These are phyloP conservation scores for Caenorhabditis zanzibari DNA, from an alignment of 2,888 invertebrate species.

Conservation along the genomic window DNA sequence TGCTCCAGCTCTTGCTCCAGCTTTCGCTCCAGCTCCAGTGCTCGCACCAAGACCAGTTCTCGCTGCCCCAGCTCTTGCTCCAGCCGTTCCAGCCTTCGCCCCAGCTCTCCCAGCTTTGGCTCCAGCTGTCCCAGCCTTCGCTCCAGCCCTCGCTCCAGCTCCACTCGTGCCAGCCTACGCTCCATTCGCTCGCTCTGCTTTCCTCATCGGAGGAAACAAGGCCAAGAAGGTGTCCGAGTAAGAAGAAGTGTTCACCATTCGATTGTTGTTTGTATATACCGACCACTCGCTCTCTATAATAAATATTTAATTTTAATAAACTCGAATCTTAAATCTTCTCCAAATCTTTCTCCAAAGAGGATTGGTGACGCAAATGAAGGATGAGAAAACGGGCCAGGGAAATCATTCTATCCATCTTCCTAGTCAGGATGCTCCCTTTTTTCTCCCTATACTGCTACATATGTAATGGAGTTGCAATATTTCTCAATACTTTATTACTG, in stretches of 20 bases:
- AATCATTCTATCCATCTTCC: background rate
- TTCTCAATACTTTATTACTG: slow-evolving; percentile 60
- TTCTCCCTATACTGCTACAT: slow-evolving; percentile 68
- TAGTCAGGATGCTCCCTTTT: slow-evolving; percentile 33
- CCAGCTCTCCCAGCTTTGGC: slow-evolving; percentile 57
- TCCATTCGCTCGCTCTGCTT: slow-evolving; percentile 71
- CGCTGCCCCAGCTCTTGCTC: slow-evolving; percentile 52
- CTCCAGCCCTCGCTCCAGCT: slow-evolving; percentile 47
- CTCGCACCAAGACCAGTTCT: slow-evolving; percentile 40
- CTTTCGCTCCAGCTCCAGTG: slow-evolving; percentile 47
- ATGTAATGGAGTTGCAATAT: slow-evolving; percentile 55
- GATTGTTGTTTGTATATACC: slow-evolving; percentile 59
- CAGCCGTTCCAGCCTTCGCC: slow-evolving; percentile 46
- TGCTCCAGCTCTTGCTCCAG: slow-evolving; percentile 47
- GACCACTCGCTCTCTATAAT: slow-evolving; percentile 52
- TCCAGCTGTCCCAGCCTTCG: slow-evolving; percentile 48
- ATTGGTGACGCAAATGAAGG: slow-evolving; percentile 18
- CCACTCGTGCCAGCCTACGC: slow-evolving; percentile 70
- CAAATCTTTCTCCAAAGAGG: slow-evolving; percentile 19
- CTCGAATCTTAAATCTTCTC: background rate
- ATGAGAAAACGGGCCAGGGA: background rate
- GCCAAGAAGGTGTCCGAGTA: slow-evolving; percentile 64
- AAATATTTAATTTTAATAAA: slow-evolving; percentile 57
- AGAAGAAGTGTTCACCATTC: slow-evolving; percentile 39
- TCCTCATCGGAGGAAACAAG: slow-evolving; percentile 71